Conservation (phyloP, 2,888 invertebrate species). For the Cynaeus angustus region DNA sequence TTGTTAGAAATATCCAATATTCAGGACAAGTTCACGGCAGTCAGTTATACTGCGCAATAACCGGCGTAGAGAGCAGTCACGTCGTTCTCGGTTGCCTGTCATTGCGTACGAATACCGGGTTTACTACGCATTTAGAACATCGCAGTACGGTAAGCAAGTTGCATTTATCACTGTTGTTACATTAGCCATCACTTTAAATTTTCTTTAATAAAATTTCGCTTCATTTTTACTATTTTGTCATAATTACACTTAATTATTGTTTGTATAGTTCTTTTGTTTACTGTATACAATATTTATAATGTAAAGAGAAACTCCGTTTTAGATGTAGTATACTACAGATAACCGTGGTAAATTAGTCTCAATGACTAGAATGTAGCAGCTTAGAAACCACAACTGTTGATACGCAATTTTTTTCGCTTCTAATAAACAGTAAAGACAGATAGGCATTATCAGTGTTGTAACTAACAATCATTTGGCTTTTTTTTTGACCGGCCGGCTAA, state of each 20-base stretch:
- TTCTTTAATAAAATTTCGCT: not conserved
- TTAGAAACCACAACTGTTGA: too few relatives aligned
- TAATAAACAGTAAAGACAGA: not conserved
- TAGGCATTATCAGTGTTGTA: not conserved
- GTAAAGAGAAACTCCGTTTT: too few relatives aligned
- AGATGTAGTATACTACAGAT: too few relatives aligned
- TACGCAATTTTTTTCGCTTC: not conserved
- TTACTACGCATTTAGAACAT: slow-evolving; percentile 63
- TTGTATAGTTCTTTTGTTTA: too few relatives aligned
- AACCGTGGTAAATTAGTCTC: too few relatives aligned
- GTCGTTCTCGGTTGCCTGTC: slow-evolving; percentile 52
- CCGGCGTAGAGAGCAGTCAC: slow-evolving; percentile 46
- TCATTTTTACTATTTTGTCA: not conserved
- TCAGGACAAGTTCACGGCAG: slow-evolving; percentile 33
- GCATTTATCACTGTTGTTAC: slow-evolving; percentile 23
- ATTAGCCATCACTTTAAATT: not conserved
- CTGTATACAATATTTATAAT: too few relatives aligned
- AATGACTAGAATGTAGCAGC: too few relatives aligned
- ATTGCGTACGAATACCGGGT: slow-evolving; percentile 58
- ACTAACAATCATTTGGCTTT: not conserved
- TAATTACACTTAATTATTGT: too few relatives aligned
- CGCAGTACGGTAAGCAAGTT: slow-evolving; percentile 59
- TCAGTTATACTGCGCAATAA: slow-evolving; percentile 49
- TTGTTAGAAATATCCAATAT: not conserved
- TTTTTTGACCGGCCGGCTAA: slow-evolving; percentile 35